Base-by-base conservation (phyloP, 2,888 invertebrate species). In the Lysandra coridon region DNA sequence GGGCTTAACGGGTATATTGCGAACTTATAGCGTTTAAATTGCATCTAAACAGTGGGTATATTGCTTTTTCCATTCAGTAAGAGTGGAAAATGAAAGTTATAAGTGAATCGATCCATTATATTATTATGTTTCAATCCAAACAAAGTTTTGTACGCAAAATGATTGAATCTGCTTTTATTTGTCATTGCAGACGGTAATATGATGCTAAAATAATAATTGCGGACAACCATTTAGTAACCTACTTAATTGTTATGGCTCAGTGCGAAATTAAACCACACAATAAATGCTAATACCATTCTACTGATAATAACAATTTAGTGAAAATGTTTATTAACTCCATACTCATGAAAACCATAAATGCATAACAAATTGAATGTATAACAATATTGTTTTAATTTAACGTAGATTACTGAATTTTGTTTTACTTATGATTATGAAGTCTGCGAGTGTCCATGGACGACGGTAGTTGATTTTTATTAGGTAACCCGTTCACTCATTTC, bases 21-120 rank as follows among this genome's bases (percentile, higher is more conserved):
- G 14, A 69, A 69, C 30, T 30, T 69, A 69, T 69, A 69, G 64
- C 69, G 69, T 69, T 69, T 37, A 69, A 69, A 69, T 69, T 69
- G 69, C 69, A 69, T 33, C 69, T 14, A 4, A 69, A 69, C 12
- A 17, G 69, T 37, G 33, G 64, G 10, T 64, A 17, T 69, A 33
- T 69, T 69, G 5, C 69, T 69, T 37, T 30, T 69, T 33, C 17
- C 17, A 14, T 37, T 12, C 4, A 33, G 33, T 4, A 23, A 3
- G 1, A 33, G 33, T 30, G 10, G 30, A 30, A 10, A 30, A 64
- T 64, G 64, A 23, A 30, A 64, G 12, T 3, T 30, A 64, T 64
- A 23, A 7, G 7, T 62, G 60, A 60, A 1, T 57, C 57, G 14
- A 4, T 57, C 17, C 14, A 30, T 23, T 23, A 40, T 7, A 44